phyloP scores from a whole-genome alignment of 2,888 invertebrate species.

The Glyphotaelius pellucidus region DNA sequence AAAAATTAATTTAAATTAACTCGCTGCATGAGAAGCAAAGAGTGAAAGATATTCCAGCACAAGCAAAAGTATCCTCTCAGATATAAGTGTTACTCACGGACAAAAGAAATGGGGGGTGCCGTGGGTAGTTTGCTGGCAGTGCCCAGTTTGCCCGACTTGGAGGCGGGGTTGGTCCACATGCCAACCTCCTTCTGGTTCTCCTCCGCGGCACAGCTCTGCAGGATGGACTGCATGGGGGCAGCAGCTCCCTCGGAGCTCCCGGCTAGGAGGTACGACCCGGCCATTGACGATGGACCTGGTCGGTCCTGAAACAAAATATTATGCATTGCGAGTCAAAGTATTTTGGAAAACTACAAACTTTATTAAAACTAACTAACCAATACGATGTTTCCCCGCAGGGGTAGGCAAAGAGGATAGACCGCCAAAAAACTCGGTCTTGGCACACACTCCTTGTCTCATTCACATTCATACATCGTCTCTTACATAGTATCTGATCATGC shows the following conservation, averaged over 20 bases:
- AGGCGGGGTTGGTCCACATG: slow-evolving; percentile 76
- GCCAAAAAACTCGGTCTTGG: too few species aligned
- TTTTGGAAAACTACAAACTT: not conserved
- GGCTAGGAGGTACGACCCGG: slow-evolving; percentile 12
- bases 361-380: not conserved
- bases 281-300: slow-evolving; percentile 71
- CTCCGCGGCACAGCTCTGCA: slow-evolving; percentile 73
- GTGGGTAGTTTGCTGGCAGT: slow-evolving; percentile 67
- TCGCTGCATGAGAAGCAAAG: too few species aligned
- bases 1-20: too few species aligned
- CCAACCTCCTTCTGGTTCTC: slow-evolving; percentile 77
- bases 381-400: too few species aligned
- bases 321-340: too few species aligned
- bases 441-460: too few species aligned
- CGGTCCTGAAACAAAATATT: slow-evolving; percentile 70
- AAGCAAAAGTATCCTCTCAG: not conserved
- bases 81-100: slow-evolving; percentile 68
- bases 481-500: too few species aligned
- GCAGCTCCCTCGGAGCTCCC: slow-evolving; percentile 25
- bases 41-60: not conserved
- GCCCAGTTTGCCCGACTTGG: slow-evolving; percentile 68
- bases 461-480: too few species aligned
- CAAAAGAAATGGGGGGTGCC: slow-evolving; percentile 74
- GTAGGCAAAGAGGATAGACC: too few species aligned
- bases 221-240: slow-evolving; percentile 69